Base-by-base conservation (phyloP, 2,113 vertebrate species). In the Coryphaenoides rupestris region DNA sequence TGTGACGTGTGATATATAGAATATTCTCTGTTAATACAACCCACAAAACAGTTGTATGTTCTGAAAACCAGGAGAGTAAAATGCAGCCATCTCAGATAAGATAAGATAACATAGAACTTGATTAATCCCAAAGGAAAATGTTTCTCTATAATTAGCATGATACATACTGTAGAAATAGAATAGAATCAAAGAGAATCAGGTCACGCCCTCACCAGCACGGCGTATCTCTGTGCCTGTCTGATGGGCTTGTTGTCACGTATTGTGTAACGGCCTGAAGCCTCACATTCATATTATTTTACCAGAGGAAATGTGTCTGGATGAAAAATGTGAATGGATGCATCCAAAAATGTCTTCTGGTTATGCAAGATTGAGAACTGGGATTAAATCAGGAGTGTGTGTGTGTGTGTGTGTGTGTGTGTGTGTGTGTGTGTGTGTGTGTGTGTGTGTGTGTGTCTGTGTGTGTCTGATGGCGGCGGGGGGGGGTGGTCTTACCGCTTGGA, bases 401-500 rank as follows among this genome's bases (percentile, higher is more conserved):
- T 33, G 28, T 33, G 2, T 33, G 28, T 33, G 28, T 33, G 28
- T 33, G 5, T 33, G 10, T 33, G 10, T 33, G 10, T 33, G 10
- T 33, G 28, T 33, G 28, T 33, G 28, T 33, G 10, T 33, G 10
- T 33, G 1, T 33, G 3, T 33, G 28, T 33, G 28, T 3, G 3
- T 33, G 28, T 33, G 28, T 33, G 28, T 10, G 28, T 33, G 26
- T 28, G 26, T 6, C 3, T 6, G 26, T 28, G 3, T 9, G 28
- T 33, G 28, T 33, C 5, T 33, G 5, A 12, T 7, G 6, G 33
- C 9, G 9, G 33, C 9, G 33, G 33, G 33, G 10, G 33, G 33
- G 33, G 33, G 9, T 7, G 58, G 19, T 64, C 68, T 17, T 84
- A 98, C 96, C 95, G 95, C 84, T 93, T 95, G 64, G 84, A 93